A percentile compares a stretch with the other conserved stretches of the same genome.
phyloP scores from a whole-genome alignment of 2,113 vertebrate genomes.

The Malurus cyaneus region DNA sequence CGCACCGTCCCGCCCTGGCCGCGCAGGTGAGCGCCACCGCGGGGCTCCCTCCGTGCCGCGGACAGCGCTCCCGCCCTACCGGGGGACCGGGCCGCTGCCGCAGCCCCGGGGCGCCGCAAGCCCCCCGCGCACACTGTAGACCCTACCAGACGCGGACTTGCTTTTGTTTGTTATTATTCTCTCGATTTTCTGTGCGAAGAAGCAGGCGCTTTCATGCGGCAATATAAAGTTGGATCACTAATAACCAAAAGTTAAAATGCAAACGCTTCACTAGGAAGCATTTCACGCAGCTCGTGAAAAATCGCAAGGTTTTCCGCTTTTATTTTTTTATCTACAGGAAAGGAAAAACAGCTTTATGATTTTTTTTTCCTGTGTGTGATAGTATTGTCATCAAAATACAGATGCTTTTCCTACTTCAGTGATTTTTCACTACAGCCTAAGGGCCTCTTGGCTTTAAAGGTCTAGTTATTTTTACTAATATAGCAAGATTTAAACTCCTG shows the following conservation, averaged over 20 bases:
- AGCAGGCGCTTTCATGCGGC: background rate
- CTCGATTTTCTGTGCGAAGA: background rate
- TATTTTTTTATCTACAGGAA: background rate
- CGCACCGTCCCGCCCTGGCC: background rate
- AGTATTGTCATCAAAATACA: background rate
- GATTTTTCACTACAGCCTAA: background rate
- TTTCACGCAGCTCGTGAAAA: background rate
- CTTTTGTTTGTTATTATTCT: background rate
- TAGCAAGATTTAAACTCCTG: background rate
- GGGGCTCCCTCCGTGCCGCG: background rate
- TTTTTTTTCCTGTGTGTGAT: background rate
- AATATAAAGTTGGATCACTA: background rate
- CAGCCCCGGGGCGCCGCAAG: background rate
- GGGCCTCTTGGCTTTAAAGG: background rate
- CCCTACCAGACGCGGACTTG: too few species aligned
- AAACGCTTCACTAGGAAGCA: background rate
- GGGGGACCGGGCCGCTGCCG: background rate
- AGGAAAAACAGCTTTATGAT: background rate
- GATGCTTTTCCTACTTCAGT: background rate
- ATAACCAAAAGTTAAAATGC: background rate
- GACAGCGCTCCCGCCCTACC: background rate
- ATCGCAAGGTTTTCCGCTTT: background rate
- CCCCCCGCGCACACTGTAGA: background rate
- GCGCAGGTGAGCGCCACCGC: background rate
- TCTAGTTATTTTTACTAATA: constrained; percentile 1